Conservation (phyloP, 2,113 vertebrate genomes). For the Brachypteracias leptosomus region DNA sequence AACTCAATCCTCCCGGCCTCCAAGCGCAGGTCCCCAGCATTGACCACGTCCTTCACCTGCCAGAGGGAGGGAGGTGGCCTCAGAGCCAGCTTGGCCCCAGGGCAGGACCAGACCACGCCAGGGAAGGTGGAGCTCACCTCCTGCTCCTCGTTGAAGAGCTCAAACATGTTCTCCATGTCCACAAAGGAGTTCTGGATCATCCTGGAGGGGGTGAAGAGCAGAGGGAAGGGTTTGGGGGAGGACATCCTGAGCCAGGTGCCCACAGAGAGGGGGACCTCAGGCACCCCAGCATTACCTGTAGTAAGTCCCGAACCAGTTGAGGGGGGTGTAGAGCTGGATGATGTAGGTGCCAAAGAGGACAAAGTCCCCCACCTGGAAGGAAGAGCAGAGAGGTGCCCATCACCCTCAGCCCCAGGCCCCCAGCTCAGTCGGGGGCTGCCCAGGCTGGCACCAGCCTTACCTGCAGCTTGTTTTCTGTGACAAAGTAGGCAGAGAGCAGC, state of each 20-base stretch:
- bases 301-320: conserved; percentile 98
- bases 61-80: accelerated
- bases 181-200: conserved; percentile 97
- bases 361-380: conserved; percentile 89
- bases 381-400: background rate
- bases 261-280: background rate
- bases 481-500: conserved; percentile 92
- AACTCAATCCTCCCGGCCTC: conserved; percentile 87
- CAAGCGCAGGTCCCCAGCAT: conserved; percentile 79
- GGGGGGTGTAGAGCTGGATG: conserved; percentile 92
- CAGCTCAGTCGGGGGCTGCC: background rate
- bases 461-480: conserved; percentile 86
- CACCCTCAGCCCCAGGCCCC: background rate
- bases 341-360: conserved; percentile 97
- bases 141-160: conserved; percentile 86
- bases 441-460: conserved; percentile 62
- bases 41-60: conserved; percentile 88
- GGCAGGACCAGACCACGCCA: accelerated
- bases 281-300: conserved; percentile 81
- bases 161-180: conserved; percentile 99
- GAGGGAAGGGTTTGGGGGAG: background rate
- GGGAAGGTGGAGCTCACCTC: conserved; percentile 76
- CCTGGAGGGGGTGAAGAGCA: conserved; percentile 65
- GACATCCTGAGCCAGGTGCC: accelerated
- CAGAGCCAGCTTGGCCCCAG: background rate